phyloP scores from a whole-genome alignment of 2,797 vertebrate genomes.

The Hippoglossus hippoglossus region DNA sequence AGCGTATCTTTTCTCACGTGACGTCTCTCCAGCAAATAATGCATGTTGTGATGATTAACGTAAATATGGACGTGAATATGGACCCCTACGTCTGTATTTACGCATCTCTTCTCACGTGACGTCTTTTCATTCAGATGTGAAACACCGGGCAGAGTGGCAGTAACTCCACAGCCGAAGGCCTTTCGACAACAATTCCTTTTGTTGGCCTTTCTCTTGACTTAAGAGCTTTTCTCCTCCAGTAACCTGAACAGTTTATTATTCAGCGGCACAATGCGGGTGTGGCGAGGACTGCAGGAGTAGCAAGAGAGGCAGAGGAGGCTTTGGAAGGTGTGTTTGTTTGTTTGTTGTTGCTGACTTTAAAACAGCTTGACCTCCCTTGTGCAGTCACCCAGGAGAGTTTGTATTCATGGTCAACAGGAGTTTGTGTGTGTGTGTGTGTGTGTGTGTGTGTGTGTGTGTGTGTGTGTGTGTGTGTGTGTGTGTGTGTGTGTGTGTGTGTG shows the following conservation, averaged over 20 bases:
- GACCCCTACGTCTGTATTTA: too few species aligned
- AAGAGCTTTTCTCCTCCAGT: constrained; percentile 63
- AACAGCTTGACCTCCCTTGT: constrained; percentile 41
- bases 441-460: constrained; percentile 3
- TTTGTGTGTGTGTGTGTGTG: neutral
- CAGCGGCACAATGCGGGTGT: constrained; percentile 55
- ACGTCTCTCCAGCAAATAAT: neutral
- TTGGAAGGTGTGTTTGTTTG: constrained; percentile 44
- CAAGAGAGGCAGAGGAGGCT: constrained; percentile 19
- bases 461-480: constrained; percentile 9
- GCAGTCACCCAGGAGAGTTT: constrained; percentile 27
- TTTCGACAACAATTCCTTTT: constrained; percentile 63
- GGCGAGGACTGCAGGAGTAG: constrained; percentile 43
- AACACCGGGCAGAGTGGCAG: constrained; percentile 55
- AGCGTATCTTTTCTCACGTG: too few species aligned
- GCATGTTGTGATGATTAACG: too few species aligned
- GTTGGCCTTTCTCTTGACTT: constrained; percentile 65
- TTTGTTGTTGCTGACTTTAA: constrained; percentile 52
- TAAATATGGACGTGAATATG: too few species aligned
- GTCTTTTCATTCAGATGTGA: constrained; percentile 36
- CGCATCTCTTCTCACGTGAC: too few species aligned
- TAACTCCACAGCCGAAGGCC: constrained; percentile 45
- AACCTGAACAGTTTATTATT: constrained; percentile 68
- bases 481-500: constrained; percentile 7
- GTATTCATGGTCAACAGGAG: constrained; percentile 43